These are phyloP conservation scores for Sycophila sp. DNA, from an alignment of 1,140 invertebrate genomes.

Conservation along the genomic window DNA sequence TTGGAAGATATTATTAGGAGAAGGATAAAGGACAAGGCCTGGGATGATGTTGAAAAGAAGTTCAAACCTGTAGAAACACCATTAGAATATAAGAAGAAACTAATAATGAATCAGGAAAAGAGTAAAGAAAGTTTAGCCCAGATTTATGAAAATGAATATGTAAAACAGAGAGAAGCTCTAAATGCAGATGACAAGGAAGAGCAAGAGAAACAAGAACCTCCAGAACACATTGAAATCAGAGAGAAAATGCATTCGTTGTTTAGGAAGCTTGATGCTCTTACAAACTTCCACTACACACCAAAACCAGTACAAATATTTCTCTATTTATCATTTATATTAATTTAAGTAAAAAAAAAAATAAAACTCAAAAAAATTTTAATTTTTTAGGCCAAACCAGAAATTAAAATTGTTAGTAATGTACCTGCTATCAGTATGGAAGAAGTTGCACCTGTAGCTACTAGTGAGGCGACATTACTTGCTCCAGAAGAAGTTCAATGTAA, in stretches of 20 bases:
- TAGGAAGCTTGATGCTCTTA: conserved; percentile 89
- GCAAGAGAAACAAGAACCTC: conserved; percentile 73
- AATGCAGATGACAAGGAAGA: conserved; percentile 68
- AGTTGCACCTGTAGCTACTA: conserved; percentile 88
- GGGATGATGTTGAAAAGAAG: conserved; percentile 94
- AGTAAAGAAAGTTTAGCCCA: conserved; percentile 94
- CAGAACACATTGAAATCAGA: conserved; percentile 79
- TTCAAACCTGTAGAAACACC: conserved; percentile 86
- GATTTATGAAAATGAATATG: conserved; percentile 94
- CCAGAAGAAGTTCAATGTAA: conserved; percentile 92
- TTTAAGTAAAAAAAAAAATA: too few relatives aligned
- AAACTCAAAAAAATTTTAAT: conserved; percentile 40
- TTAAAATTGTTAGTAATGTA: conserved; percentile 91
- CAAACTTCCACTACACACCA: conserved; percentile 95
- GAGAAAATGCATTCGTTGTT: conserved; percentile 83
- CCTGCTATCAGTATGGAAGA: conserved; percentile 95
- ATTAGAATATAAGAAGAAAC: conserved; percentile 88
- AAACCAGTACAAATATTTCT: conserved; percentile 72
- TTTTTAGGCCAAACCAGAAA: conserved; percentile 79
- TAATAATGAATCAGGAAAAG: conserved; percentile 93
- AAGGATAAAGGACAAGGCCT: conserved; percentile 93
- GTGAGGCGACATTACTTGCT: conserved; percentile 87
- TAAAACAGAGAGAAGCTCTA: conserved; percentile 80
- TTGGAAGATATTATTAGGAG: conserved; percentile 92
- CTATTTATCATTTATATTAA: too few relatives aligned